Base-by-base conservation (phyloP, 2,797 vertebrate genomes). In the Tinamus major region DNA sequence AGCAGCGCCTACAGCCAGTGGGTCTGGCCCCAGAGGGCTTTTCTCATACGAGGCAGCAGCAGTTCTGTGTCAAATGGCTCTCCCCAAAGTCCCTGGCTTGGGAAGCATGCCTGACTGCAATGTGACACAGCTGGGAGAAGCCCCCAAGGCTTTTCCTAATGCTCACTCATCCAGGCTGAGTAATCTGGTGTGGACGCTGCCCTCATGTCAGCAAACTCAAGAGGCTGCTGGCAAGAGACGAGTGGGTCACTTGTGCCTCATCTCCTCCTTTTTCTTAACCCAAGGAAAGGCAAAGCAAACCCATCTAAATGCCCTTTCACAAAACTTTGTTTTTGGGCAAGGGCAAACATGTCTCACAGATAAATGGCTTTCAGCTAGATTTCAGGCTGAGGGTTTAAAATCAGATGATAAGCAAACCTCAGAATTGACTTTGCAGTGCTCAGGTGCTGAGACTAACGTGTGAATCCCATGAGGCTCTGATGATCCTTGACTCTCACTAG, bases 151-250 rank as follows among this genome's bases (percentile, higher is more conserved):
- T 20, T 90, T 71, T 46, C 44, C 49, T 69, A 0, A 1, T 4
- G 21, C 26, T 9, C 10, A n/a, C 10, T 17, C 56, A 2, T 27
- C 11, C 19, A 42, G 63, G 16, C 46, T 67, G 35, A 83, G 19
- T 29, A 20, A 33, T 8, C 42, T 1, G 1, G 4, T 31, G 27
- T 24, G 39, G 39, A 39, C 1, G 0, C 26, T n/a, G 29, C 19
- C 1, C 0, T 42, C 15, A 3, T 15, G 90, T 67, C 56, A 70
- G 24, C 3, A 31, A 37, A 41, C 14, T 75, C 61, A 71, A 6
- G 11, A n/a, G 41, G 1, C 1, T 27, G 58, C 53, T 19, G 27
- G 20, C 10, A 44, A 12, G 41, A 78, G 89, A 74, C 14, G 77
- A 49, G 14, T 31, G 5, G 13, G 29, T 85, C 58, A 10, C 8